A percentile compares a stretch with the other conserved stretches of the same genome.
Evolutionary conservation across 2,113 vertebrate genomes (phyloP).

Genomic region (Clinocottus analis): DNA sequence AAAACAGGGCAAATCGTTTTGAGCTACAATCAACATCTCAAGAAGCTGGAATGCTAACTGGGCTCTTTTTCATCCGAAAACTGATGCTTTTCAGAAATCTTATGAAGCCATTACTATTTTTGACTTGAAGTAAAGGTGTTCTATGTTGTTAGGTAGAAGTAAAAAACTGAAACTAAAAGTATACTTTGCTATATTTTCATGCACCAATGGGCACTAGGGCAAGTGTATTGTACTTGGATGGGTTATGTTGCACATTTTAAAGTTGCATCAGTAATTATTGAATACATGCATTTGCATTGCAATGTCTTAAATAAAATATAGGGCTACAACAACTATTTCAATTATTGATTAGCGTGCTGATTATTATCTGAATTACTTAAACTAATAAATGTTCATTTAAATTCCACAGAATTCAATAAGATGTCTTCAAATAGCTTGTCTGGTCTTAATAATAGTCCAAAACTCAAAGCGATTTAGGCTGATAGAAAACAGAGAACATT

Average conservation of each 20-base stretch:
- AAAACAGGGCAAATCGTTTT: neutral
- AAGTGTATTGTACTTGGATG: too few species aligned
- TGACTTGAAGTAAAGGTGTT: neutral
- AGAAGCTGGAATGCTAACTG: conserved; percentile 27
- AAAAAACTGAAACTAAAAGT: neutral
- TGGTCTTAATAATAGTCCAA: neutral
- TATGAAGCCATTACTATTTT: neutral
- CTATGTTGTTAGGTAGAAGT: neutral
- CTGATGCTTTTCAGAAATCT: neutral
- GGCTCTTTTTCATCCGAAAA: neutral
- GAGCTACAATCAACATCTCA: neutral
- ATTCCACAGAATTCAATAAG: neutral
- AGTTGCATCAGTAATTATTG: neutral
- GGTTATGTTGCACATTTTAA: neutral
- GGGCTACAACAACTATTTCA: neutral
- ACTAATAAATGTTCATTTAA: neutral
- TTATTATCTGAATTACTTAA: neutral
- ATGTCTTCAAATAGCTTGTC: neutral
- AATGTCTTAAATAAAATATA: neutral
- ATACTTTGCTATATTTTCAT: neutral
- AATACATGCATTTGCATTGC: neutral
- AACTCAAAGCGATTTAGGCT: neutral
- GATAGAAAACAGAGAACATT: neutral
- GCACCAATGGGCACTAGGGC: neutral
- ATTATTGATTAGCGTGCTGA: neutral